A percentile compares a stretch with the other conserved stretches of the same genome.
Conservation (phyloP, 2,113 vertebrate species). For the Neopipo cinnamomea region DNA sequence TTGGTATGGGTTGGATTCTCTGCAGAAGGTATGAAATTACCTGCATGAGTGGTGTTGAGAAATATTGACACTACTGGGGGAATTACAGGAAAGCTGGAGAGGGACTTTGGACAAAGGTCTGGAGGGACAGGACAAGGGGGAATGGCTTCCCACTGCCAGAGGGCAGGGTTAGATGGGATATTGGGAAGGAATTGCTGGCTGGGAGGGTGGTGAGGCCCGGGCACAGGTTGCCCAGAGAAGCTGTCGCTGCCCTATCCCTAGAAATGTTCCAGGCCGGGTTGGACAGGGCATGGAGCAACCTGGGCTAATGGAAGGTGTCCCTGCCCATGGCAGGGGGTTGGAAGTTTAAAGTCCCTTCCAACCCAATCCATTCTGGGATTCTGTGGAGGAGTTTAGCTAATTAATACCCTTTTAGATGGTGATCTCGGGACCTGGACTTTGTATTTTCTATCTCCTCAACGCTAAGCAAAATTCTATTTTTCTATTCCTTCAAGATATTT, state of each 20-base stretch:
- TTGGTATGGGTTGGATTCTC: conserved; percentile 92
- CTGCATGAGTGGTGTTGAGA: not conserved
- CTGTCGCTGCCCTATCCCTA: not conserved
- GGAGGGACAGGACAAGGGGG: not conserved
- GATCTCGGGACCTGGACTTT: not conserved
- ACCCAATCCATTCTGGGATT: not conserved
- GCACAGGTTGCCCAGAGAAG: not conserved
- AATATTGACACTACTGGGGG: accelerated
- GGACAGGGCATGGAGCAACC: accelerated
- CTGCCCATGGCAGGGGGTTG: not conserved
- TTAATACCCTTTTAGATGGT: not conserved
- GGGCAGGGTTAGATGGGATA: not conserved
- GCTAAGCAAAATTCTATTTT: not conserved
- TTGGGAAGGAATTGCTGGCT: not conserved
- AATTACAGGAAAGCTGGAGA: not conserved
- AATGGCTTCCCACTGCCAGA: not conserved
- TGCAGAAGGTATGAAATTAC: conserved; percentile 82
- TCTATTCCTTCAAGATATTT: not conserved
- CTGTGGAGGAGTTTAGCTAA: not conserved
- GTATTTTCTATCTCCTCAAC: not conserved
- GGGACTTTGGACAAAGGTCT: not conserved
- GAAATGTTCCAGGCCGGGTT: not conserved
- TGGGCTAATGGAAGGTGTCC: not conserved
- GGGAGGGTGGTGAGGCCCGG: not conserved
- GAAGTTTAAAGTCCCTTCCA: not conserved